Conservation (phyloP, 2,113 vertebrate genomes). For the Scomber japonicus region DNA sequence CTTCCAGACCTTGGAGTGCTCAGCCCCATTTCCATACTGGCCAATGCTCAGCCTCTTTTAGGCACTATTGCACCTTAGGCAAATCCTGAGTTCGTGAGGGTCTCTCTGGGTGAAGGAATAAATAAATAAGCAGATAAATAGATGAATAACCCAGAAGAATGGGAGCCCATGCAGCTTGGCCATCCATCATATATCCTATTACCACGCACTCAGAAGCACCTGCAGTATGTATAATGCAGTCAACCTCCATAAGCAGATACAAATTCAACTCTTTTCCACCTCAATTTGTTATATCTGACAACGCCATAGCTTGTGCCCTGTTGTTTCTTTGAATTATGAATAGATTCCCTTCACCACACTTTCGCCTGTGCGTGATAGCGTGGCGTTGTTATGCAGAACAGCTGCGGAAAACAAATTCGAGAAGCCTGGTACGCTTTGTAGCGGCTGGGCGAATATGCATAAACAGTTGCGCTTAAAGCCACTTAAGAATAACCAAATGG, state of each 20-base stretch:
- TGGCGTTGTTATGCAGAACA: slow-evolving; percentile 73
- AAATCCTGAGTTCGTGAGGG: slow-evolving; percentile 71
- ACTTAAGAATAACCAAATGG: slow-evolving; percentile 78
- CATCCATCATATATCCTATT: slow-evolving; percentile 87
- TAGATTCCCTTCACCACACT: slow-evolving; percentile 69
- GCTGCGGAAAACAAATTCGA: slow-evolving; percentile 75
- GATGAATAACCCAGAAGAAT: slow-evolving; percentile 82
- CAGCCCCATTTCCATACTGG: slow-evolving; percentile 51
- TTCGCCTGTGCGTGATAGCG: slow-evolving; percentile 58
- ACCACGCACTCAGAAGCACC: slow-evolving; percentile 77
- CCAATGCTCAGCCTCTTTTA: slow-evolving; percentile 18
- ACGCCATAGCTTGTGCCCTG: slow-evolving; percentile 63
- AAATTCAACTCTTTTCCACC: slow-evolving; percentile 81
- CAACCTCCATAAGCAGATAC: slow-evolving; percentile 83
- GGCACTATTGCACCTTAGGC: slow-evolving; percentile 55
- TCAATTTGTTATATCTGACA: slow-evolving; percentile 87
- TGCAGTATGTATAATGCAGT: slow-evolving; percentile 83
- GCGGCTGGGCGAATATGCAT: slow-evolving; percentile 75
- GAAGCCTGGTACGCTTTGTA: slow-evolving; percentile 43
- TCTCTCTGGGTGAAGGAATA: slow-evolving; percentile 80
- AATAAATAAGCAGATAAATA: slow-evolving; percentile 86
- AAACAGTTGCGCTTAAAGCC: slow-evolving; percentile 79
- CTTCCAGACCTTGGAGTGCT: slow-evolving; percentile 29
- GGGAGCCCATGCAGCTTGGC: slow-evolving; percentile 66
- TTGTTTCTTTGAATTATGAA: slow-evolving; percentile 84